Evolutionary conservation across 1,140 invertebrate species (phyloP), one percentile per base, ranked within the genome.

Genomic region (Aphelenchoides besseyi): DNA sequence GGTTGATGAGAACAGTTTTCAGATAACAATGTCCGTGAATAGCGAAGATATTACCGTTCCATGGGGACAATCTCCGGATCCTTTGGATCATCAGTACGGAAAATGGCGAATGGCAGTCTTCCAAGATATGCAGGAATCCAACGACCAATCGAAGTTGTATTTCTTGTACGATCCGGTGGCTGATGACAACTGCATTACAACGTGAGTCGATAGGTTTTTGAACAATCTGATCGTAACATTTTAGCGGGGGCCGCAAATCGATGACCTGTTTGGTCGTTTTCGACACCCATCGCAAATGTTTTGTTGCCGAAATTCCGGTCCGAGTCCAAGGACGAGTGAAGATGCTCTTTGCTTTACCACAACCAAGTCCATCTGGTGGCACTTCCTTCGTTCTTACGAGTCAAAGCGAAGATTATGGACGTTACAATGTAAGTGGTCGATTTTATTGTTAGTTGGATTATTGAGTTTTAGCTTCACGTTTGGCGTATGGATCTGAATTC

Each of bases 41-140:
- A 59, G 55, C 55, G 82, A 83, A 59, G 82, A 83, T 70, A 84
- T 83, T 67, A 80, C 82, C 3, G 77, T 83, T 30, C 79, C 82
- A 9, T 83, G 82, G 82, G 83, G 82, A 12, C 81, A 84, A 59
- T 69, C 77, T 18, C 83, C 83, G 2, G 83, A 85, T 66, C 79
- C 70, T 23, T 66, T 78, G 18, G 82, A 83, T 41, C 36, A 72
- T 8, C 75, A 79, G 55, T 82, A 74, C 52, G 80, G 82, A 67
- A 84, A 82, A 63, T 83, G 76, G 75, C 62, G 81, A 18, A 33
- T 80, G 16, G 77, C 81, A 9, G 77, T 82, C n/a, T 82, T 82
- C 69, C 82, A 83, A 48, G 81, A 83, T 69, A 73, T 83, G 3
- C 82, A 83, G 57, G 82, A 84, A 68, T 82, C 82, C 26, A 23